phyloP scores from a whole-genome alignment of 2,113 vertebrate genomes.

The Sakesphorus luctuosus region DNA sequence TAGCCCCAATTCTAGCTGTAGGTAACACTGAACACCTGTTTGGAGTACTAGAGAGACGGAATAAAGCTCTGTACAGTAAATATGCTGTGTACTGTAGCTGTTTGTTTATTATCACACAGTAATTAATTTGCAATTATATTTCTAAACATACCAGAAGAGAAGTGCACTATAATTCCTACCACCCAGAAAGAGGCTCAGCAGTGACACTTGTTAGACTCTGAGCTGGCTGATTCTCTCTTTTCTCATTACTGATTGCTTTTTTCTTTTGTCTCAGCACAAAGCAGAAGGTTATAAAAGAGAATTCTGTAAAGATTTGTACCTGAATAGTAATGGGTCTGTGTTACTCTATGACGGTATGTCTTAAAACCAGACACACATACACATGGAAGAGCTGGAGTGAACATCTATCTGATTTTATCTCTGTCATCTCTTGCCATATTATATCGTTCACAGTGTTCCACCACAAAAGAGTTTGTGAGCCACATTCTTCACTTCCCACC shows the following conservation, averaged over 20 bases:
- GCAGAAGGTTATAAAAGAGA: constrained; percentile 1
- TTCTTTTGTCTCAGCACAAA: constrained; percentile 34
- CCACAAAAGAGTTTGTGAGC: background rate
- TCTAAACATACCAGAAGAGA: constrained; percentile 41
- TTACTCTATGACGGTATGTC: background rate
- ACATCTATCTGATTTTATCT: background rate
- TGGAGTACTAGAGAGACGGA: constrained; percentile 53
- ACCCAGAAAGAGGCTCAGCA: constrained; percentile 49
- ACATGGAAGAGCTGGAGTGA: background rate
- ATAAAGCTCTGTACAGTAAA: constrained; percentile 28
- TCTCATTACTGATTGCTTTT: constrained; percentile 29
- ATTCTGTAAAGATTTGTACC: background rate
- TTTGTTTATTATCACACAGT: constrained; percentile 49
- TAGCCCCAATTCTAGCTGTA: constrained; percentile 68
- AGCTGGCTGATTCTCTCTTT: constrained; percentile 48
- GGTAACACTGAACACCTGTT: constrained; percentile 71
- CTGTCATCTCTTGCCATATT: background rate
- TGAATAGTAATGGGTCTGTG: background rate
- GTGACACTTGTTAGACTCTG: constrained; percentile 24
- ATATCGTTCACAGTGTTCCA: background rate
- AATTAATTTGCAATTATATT: constrained; percentile 66
- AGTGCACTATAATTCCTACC: constrained; percentile 52
- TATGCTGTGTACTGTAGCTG: constrained; percentile 16
- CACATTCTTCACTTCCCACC: background rate
- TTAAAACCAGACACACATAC: background rate